phyloP scores from a whole-genome alignment of 1,140 invertebrate genomes.

The Linepithema humile region DNA sequence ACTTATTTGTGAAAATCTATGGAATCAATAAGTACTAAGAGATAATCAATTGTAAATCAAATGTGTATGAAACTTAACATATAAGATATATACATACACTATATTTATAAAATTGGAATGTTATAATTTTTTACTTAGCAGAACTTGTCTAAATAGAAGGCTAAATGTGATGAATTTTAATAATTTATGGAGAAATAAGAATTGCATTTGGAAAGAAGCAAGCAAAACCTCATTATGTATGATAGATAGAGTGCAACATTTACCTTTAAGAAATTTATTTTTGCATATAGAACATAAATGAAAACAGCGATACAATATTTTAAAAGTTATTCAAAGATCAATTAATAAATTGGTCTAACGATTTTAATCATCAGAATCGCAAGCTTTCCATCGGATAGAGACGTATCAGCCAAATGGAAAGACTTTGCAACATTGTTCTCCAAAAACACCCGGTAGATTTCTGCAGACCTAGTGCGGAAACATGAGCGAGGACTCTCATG shows the following conservation, averaged over 20 bases:
- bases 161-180: neutral
- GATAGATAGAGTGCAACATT: too few relatives aligned
- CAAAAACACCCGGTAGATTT: conserved; percentile 82
- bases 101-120: neutral
- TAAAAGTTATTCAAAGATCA: too few relatives aligned
- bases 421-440: conserved; percentile 33
- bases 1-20: neutral
- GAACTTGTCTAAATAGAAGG: neutral
- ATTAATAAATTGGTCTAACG: neutral
- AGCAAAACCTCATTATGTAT: too few relatives aligned
- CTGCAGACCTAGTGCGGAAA: conserved; percentile 53
- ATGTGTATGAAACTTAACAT: too few relatives aligned
- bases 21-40: neutral
- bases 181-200: too few relatives aligned
- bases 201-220: too few relatives aligned
- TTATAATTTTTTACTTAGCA: neutral
- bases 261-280: too few relatives aligned
- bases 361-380: neutral
- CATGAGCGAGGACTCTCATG: conserved; percentile 15
- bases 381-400: neutral
- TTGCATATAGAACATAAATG: too few relatives aligned
- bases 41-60: neutral
- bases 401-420: neutral
- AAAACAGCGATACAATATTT: too few relatives aligned
- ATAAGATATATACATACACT: neutral